A percentile compares a stretch with the other conserved stretches of the same genome.
phyloP scores from a whole-genome alignment of 1,140 invertebrate genomes.

The Eufriesea mexicana region DNA sequence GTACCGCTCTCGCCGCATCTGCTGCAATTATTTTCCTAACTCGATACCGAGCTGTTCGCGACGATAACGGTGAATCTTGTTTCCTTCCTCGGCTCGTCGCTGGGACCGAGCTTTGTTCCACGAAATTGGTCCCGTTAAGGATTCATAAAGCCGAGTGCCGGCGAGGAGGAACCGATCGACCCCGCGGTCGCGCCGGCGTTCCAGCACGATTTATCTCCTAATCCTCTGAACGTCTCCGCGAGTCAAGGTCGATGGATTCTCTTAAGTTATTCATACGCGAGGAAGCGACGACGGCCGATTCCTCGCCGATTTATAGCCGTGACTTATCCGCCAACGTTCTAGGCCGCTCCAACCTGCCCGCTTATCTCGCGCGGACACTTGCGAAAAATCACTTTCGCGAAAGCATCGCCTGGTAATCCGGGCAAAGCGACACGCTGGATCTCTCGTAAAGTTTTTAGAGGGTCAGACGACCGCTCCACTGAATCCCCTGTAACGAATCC shows the following conservation, averaged over 20 bases:
- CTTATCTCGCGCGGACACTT: constrained; percentile 1
- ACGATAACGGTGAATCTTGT: constrained; percentile 28
- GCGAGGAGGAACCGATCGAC: background rate
- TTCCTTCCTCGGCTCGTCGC: background rate
- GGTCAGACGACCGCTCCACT: background rate
- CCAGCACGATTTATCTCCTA: background rate
- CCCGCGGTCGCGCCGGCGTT: background rate
- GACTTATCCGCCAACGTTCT: background rate
- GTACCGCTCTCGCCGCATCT: constrained; percentile 28
- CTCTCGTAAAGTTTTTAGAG: background rate
- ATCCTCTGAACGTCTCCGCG: background rate
- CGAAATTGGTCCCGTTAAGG: constrained; percentile 19
- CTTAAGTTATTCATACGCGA: background rate
- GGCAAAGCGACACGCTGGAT: background rate
- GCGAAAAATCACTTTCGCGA: background rate
- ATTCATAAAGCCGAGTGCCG: constrained; percentile 12
- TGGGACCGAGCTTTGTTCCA: background rate
- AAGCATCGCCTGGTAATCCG: background rate
- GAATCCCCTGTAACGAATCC: constrained; percentile 4
- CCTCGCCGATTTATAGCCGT: background rate
- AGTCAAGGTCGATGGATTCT: background rate
- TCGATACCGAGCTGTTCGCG: constrained; percentile 32
- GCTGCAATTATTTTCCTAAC: constrained; percentile 52
- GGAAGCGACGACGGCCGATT: background rate
- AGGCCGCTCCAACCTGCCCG: background rate